Conservation (phyloP, 92 coral and sea anemone species). For the Nematostella vectensis region DNA sequence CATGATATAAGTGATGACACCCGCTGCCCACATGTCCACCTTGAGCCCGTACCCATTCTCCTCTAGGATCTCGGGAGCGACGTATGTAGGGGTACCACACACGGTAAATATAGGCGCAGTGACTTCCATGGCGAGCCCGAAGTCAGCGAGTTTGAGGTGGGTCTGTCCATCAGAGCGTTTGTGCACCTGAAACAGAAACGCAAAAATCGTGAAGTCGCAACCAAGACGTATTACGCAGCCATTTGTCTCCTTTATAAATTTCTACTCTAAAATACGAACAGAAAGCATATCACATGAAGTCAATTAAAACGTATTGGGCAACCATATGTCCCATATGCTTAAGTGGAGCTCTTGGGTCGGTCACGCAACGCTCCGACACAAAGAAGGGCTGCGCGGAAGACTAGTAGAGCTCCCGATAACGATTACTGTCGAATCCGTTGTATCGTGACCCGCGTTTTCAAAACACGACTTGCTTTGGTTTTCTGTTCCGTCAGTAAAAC, state of each 20-base stretch:
- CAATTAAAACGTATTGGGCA: no score
- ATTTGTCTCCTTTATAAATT: conserved; percentile 5
- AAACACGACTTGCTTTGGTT: no score
- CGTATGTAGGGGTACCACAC: conserved; percentile 98
- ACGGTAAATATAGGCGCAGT: conserved; percentile 84
- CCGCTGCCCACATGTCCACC: conserved; percentile 99
- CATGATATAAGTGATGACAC: conserved; percentile 95
- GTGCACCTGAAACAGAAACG: conserved; percentile 49
- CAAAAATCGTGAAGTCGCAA: no score
- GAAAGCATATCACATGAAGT: neutral
- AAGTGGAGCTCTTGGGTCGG: no score
- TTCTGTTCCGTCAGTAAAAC: no score
- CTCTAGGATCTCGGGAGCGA: conserved; percentile 95
- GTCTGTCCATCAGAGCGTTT: conserved; percentile 66
- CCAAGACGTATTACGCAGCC: neutral
- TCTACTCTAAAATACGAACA: neutral
- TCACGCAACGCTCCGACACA: no score
- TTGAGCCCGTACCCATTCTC: conserved; percentile 94
- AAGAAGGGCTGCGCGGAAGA: no score
- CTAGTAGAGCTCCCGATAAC: no score
- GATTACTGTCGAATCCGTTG: no score
- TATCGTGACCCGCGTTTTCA: no score
- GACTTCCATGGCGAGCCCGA: conserved; percentile 91
- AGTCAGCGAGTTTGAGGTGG: conserved; percentile 86
- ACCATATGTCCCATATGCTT: no score